Percentiles rank a stretch among this genome's conserved stretches.
phyloP scores from a whole-genome alignment of 2,113 vertebrate species.

The Pluvianellus socialis region DNA sequence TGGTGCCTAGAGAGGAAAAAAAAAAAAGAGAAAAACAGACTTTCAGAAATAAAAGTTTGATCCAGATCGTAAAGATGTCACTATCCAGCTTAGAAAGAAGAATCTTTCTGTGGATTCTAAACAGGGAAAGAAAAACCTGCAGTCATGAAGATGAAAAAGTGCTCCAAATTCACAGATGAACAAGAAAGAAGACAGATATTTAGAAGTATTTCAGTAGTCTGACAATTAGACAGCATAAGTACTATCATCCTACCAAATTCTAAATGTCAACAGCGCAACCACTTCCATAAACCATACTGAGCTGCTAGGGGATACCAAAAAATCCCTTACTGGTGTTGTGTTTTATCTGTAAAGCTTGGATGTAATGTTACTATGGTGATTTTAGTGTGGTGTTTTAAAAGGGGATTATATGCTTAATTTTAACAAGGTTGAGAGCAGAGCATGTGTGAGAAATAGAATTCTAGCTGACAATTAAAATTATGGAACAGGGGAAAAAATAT shows the following conservation, averaged over 20 bases:
- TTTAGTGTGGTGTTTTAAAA: constrained; percentile 73
- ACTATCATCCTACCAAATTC: constrained; percentile 36
- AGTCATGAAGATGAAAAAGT: not conserved
- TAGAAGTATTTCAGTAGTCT: constrained; percentile 22
- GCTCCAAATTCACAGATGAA: constrained; percentile 39
- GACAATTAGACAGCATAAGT: constrained; percentile 57
- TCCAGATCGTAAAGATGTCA: not conserved
- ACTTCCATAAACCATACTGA: constrained; percentile 63
- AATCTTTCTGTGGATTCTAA: not conserved
- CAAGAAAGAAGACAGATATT: constrained; percentile 54
- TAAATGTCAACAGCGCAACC: constrained; percentile 56
- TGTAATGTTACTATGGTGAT: constrained; percentile 77
- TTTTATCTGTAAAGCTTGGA: constrained; percentile 71
- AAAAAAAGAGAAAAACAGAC: not conserved
- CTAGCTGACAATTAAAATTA: constrained; percentile 71
- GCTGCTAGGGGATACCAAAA: constrained; percentile 60
- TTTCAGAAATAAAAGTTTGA: not conserved
- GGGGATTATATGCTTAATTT: constrained; percentile 80
- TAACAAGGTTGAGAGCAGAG: constrained; percentile 75
- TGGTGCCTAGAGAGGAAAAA: not conserved
- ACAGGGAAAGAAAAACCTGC: constrained; percentile 14
- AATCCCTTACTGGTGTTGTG: constrained; percentile 60
- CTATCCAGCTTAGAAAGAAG: not conserved
- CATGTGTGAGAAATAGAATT: constrained; percentile 67
- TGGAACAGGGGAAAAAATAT: not conserved